Conservation (phyloP, 1,140 invertebrate genomes). For the Spodoptera frugiperda region DNA sequence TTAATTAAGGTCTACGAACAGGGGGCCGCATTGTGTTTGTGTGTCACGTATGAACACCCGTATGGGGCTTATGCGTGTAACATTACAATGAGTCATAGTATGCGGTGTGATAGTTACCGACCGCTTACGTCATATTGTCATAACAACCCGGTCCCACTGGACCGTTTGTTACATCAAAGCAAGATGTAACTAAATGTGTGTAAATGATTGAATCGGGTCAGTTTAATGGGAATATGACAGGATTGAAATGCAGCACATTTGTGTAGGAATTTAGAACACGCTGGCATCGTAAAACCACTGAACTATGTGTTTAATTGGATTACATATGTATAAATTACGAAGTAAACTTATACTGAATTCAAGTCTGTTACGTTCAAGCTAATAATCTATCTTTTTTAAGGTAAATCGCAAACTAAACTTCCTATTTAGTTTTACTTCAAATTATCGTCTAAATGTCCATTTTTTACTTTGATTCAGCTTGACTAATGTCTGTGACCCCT, state of each 20-base stretch:
- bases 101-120: slow-evolving; percentile 35
- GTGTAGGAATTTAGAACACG: slow-evolving; percentile 5
- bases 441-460: background rate
- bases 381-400: too few species aligned
- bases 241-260: background rate
- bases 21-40: slow-evolving; percentile 16
- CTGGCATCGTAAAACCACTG: background rate
- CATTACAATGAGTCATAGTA: slow-evolving; percentile 46
- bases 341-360: too few species aligned
- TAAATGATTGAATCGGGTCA: slow-evolving; percentile 23
- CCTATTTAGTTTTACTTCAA: background rate
- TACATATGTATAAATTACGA: background rate
- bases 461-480: background rate
- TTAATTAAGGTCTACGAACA: slow-evolving; percentile 31
- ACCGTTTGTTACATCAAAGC: slow-evolving; percentile 27
- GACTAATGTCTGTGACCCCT: background rate
- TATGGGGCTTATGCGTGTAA: slow-evolving; percentile 37
- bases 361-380: too few species aligned
- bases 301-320: background rate
- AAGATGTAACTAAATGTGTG: slow-evolving; percentile 10
- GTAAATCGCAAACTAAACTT: too few species aligned
- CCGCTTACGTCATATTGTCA: slow-evolving; percentile 31
- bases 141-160: slow-evolving; percentile 31
- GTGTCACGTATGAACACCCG: slow-evolving; percentile 42
- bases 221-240: slow-evolving; percentile 5